These are phyloP conservation scores for Brachyistius frenatus DNA, from an alignment of 2,113 vertebrate species.

Conservation along the genomic window DNA sequence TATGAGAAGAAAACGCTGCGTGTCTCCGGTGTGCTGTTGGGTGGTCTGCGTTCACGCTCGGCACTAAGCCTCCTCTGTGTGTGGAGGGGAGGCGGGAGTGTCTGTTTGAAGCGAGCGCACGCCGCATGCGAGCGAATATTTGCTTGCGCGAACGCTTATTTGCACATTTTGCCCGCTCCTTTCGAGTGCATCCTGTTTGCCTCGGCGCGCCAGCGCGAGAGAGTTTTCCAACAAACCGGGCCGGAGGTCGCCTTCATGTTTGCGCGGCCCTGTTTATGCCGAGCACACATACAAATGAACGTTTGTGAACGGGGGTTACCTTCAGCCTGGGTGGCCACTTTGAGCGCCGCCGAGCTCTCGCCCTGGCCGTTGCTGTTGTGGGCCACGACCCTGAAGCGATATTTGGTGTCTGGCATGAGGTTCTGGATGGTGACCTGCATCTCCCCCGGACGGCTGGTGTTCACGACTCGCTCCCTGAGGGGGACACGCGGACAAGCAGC, in stretches of 20 bases:
- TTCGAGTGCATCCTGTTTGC: slow-evolving; percentile 68
- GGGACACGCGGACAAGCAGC: slow-evolving; percentile 21
- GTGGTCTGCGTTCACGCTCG: slow-evolving; percentile 69
- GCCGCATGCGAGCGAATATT: slow-evolving; percentile 58
- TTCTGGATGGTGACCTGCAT: slow-evolving; percentile 96
- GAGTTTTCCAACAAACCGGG: slow-evolving; percentile 45
- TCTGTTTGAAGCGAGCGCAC: slow-evolving; percentile 53
- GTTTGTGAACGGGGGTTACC: slow-evolving; percentile 82
- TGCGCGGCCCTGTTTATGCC: slow-evolving; percentile 43
- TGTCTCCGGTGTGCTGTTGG: slow-evolving; percentile 60
- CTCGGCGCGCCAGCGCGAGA: slow-evolving; percentile 29
- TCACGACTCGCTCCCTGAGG: slow-evolving; percentile 92
- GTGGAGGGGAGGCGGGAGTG: slow-evolving; percentile 1
- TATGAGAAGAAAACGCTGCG: slow-evolving; percentile 35
- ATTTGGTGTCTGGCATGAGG: slow-evolving; percentile 95
- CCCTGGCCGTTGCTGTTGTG: slow-evolving; percentile 93
- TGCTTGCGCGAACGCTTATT: slow-evolving; percentile 63
- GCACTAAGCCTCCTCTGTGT: slow-evolving; percentile 42
- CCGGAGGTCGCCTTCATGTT: slow-evolving; percentile 40
- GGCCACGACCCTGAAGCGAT: slow-evolving; percentile 92
- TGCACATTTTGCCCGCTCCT: slow-evolving; percentile 43
- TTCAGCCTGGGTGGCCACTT: slow-evolving; percentile 96
- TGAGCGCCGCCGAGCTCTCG: slow-evolving; percentile 90
- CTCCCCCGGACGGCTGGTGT: slow-evolving; percentile 93
- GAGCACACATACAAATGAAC: slow-evolving; percentile 28